Conservation (phyloP, 2,113 vertebrate species). For the Apaloderma vittatum region DNA sequence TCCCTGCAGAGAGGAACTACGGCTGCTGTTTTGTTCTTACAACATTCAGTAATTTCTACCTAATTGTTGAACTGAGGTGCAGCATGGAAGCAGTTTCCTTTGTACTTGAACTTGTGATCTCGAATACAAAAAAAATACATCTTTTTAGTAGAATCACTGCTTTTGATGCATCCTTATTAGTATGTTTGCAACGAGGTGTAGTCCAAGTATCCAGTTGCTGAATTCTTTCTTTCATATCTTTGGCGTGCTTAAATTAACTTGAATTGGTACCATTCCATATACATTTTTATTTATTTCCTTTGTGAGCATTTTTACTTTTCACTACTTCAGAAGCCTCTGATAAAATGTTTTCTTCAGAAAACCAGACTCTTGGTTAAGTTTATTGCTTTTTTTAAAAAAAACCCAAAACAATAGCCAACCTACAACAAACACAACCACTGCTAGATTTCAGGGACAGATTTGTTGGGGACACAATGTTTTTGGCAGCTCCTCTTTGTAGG, state of each 20-base stretch:
- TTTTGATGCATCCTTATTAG: neutral
- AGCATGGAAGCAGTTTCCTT: neutral
- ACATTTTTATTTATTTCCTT: neutral
- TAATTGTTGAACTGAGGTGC: neutral
- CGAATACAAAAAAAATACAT: neutral
- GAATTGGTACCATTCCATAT: neutral
- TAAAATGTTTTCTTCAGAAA: neutral
- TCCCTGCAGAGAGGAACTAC: neutral
- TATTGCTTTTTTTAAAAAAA: neutral
- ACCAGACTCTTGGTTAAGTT: neutral
- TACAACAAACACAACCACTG: neutral
- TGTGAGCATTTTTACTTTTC: neutral
- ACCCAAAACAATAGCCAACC: too few relatives aligned
- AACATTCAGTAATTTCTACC: neutral
- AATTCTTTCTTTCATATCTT: neutral
- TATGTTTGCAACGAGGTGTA: neutral
- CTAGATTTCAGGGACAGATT: neutral
- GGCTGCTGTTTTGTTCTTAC: neutral
- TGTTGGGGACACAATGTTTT: neutral
- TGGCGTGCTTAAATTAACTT: neutral
- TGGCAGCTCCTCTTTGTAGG: neutral
- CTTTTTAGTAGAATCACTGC: neutral
- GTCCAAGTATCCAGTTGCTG: neutral
- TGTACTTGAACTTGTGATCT: neutral
- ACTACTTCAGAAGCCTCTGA: neutral